Base-by-base conservation (phyloP, 1,140 invertebrate genomes). In the Bombus haemorrhoidalis region DNA sequence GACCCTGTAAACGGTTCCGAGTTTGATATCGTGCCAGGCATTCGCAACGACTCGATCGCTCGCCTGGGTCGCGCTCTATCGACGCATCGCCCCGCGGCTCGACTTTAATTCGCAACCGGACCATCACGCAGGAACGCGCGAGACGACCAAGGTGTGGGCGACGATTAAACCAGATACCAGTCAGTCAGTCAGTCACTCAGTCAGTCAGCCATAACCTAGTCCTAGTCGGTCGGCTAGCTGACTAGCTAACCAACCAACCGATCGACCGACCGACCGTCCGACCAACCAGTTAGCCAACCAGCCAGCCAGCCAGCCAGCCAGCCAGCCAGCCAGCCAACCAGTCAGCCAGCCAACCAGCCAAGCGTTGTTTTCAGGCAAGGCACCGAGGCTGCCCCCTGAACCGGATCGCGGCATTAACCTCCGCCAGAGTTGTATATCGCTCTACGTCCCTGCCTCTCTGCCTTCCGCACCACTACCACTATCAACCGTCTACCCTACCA, bases 341-440 rank as follows among this genome's bases (percentile, higher is more conserved):
- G 64, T 66, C 57, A 80, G 22, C 32, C 66, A 78, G 37, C 68
- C 76, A 69, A 22, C 28, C 83, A 81, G 85, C 89, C 83, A 89
- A 90, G 87, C 89, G 91, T 91, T 91, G 92, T 92, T 92, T 92
- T 92, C 90, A 91, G 87, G 69, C 89, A 87, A 72, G 85, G 81
- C 86, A 89, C 78, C 87, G 92, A 90, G 88, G 86, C 89, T 93
- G 92, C 91, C 92, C 91, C 93, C 89, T 94, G 92, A 94, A 94
- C 93, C 93, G 92, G 93, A 93, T 93, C 93, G 91, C 93, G 89
- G 91, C 90, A 93, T 94, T 93, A 93, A 93, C 92, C 93, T 93
- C 89, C 87, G 86, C 85, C 90, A 71, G 77, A 83, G 88, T 88
- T 87, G 86, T 87, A 88, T 91, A 92, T 93, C 91, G 80, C 85